Base-by-base conservation (phyloP, 2,113 vertebrate genomes). In the Muntiacus muntjak region DNA sequence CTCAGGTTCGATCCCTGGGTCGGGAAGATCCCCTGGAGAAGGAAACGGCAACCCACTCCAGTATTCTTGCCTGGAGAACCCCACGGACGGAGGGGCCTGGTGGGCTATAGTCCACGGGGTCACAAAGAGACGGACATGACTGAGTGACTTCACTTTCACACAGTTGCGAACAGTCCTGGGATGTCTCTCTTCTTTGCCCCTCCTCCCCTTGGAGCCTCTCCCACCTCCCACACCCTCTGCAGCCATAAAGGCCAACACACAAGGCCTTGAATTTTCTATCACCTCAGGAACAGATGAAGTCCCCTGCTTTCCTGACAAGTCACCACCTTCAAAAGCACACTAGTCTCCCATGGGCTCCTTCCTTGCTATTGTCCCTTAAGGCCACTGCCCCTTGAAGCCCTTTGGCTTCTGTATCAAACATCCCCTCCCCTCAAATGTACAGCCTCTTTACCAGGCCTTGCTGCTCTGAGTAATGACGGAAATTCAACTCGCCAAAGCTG, bases 361-460 rank as follows among this genome's bases (percentile, higher is more conserved):
- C 36, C 36, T 33, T 87, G 78, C 55, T 81, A 2, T 43, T 15
- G 12, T 62, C 28, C 26, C 11, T 52, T 84, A n/a, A 71, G 47
- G 15, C 28, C 78, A 10, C 8, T 43, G 47, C 45, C 28, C 90
- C 74, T 76, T 40, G 30, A 87, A 94, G 36, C 33, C 50, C 0
- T 71, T 88, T 83, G 43, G 57, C 74, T 96, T 95, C n/a, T 58
- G 6, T 57, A 78, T 87, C 19, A 76, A 93, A 95, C 57, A 83
- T 57, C 13, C 47, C 54, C 17, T 94, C 25, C 50, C 36, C 55
- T 83, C 23, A 58, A 83, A 81, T 54, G 25, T 40, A 47, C 23
- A 85, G 23, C 21, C 2, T 67, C 58, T 82, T 97, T 85, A 28
- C 50, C 43, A 45, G 43, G 64, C 16, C 33, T 62, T 26, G 26